Evolutionary conservation across 2,113 vertebrate species (phyloP), one percentile per base, ranked within the genome.

Genomic region (Megaceryle maxima): DNA sequence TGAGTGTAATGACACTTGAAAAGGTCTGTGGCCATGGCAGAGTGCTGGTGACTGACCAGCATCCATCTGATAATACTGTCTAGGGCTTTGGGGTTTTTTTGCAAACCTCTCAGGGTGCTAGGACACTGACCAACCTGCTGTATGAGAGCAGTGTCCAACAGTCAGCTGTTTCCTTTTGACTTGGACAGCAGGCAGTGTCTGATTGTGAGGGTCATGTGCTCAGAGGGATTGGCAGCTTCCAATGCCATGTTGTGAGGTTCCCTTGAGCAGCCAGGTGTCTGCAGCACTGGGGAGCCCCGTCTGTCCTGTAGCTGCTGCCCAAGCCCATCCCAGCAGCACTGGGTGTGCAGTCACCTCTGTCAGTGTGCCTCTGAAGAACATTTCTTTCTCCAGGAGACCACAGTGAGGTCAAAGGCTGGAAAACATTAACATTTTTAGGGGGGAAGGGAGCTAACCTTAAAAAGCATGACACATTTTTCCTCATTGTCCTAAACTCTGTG

Each of bases 221-320:
- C 20, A 3, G 25, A 15, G 76, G 46, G 24, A 9, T 16, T 5
- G 0, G 19, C 46, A 62, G 29, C 62, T n/a, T n/a, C 25, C 15
- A 20, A 25, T 1, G 13, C 46, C 25, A 1, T 17, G 13, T 14
- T 3, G 9, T 24, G 59, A 25, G 22, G 24, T 48, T 16, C n/a
- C 48, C 37, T 26, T 1, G 3, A 1, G 0, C 53, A 28, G 35
- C 9, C 2, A 4, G 28, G 6, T 15, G 28, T 33, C 37, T 1
- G 2, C 1, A 7, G 51, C 31, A 7, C 1, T 5, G 3, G 37
- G 60, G 51, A 88, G 22, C 48, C 22, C 48, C 0, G 2, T 15
- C 48, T 46, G 39, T 29, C 48, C 57, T 48, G 50, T 28, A 19
- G 57, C 57, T 8, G 7, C 50, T 46, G 44, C 55, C 35, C 63